A percentile compares a stretch with the other conserved stretches of the same genome.
phyloP scores from a whole-genome alignment of 2,113 vertebrate species.

The Mohoua ochrocephala region DNA sequence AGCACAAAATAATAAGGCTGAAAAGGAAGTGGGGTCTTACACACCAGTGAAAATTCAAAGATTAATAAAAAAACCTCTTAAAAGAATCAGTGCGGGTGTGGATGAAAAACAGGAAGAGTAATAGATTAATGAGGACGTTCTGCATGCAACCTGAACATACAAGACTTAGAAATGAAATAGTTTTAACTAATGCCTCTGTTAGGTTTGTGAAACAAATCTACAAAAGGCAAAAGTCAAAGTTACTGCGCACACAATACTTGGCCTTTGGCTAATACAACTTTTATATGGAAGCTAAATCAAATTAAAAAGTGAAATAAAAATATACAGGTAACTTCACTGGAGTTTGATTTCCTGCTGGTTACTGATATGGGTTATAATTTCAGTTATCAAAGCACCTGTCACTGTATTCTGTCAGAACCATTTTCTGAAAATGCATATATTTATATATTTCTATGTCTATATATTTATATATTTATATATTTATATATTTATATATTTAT shows the following conservation, averaged over 20 bases:
- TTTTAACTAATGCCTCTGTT: background rate
- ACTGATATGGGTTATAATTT: background rate
- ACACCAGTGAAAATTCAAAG: background rate
- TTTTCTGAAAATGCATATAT: background rate
- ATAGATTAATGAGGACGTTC: background rate
- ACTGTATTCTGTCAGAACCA: background rate
- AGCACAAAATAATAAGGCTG: constrained; percentile 1
- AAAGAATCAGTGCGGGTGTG: background rate
- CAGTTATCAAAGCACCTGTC: background rate
- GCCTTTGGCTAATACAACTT: background rate
- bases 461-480: background rate
- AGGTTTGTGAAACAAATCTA: background rate
- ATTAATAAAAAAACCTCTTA: background rate
- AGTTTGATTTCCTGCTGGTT: background rate
- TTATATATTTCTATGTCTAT: background rate
- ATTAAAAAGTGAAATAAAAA: background rate
- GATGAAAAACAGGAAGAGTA: background rate
- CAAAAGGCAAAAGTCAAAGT: background rate
- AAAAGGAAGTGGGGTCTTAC: background rate
- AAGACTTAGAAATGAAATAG: background rate
- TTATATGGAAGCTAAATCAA: background rate
- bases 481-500: background rate
- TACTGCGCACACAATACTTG: background rate
- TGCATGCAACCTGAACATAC: background rate
- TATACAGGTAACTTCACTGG: background rate